Evolutionary conservation across 2,888 invertebrate genomes (phyloP).

Genomic region (Pristionchus fissidentatus): DNA sequence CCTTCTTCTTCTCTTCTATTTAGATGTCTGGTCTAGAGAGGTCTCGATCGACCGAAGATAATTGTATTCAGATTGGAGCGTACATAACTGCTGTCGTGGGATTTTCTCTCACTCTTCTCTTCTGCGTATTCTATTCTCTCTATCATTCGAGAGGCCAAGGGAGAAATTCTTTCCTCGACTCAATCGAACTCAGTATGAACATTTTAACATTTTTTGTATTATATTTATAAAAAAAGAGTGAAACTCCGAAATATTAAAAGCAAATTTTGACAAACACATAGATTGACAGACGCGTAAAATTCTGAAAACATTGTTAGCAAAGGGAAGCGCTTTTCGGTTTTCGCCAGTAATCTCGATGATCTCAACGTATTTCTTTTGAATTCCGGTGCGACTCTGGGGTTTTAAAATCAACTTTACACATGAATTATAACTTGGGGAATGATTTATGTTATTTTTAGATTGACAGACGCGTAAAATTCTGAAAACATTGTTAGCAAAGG

Average conservation of each 20-base stretch:
- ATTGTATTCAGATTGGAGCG: slow-evolving; percentile 54
- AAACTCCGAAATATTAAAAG: background rate
- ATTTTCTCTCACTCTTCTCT: slow-evolving; percentile 49
- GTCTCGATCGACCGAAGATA: background rate
- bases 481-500: too few relatives aligned
- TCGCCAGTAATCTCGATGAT: too few relatives aligned
- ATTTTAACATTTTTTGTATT: background rate
- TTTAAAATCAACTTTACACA: too few relatives aligned
- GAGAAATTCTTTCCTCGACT: slow-evolving; percentile 55
- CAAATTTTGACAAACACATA: slow-evolving; percentile 29
- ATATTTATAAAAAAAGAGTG: background rate
- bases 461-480: too few relatives aligned
- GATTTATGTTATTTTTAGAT: too few relatives aligned
- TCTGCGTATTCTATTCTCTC: slow-evolving; percentile 53
- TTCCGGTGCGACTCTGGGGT: too few relatives aligned
- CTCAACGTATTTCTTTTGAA: too few relatives aligned
- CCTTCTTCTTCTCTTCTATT: background rate
- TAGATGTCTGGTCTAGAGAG: slow-evolving; percentile 22
- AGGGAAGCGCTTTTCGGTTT: too few relatives aligned
- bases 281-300: background rate
- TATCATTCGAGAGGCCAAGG: slow-evolving; percentile 53
- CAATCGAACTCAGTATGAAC: slow-evolving; percentile 52
- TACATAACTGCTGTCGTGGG: slow-evolving; percentile 54
- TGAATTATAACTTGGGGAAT: too few relatives aligned
- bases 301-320: too few relatives aligned